These are phyloP conservation scores for Gobio gobio DNA, from an alignment of 2,113 vertebrate genomes.

Conservation along the genomic window DNA sequence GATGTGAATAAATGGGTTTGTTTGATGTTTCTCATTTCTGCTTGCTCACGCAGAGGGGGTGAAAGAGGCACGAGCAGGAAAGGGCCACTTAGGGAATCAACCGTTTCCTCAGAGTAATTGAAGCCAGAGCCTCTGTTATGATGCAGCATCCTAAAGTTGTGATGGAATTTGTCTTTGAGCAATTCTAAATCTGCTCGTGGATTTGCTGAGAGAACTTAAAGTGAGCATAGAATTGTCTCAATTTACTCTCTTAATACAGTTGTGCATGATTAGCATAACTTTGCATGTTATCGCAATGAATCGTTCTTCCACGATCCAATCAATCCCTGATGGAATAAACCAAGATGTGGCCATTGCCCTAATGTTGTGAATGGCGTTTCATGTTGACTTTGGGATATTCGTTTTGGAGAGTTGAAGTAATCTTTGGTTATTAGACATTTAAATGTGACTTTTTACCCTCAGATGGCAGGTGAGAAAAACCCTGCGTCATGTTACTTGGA, in stretches of 20 bases:
- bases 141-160: neutral
- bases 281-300: neutral
- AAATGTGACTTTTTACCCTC: neutral
- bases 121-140: slow-evolving; percentile 13
- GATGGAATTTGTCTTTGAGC: neutral
- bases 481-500: slow-evolving; percentile 66
- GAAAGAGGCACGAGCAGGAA: slow-evolving; percentile 23
- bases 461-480: slow-evolving; percentile 43
- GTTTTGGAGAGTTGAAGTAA: neutral
- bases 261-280: too few species aligned
- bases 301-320: neutral
- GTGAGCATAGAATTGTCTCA: neutral
- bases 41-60: slow-evolving; percentile 21
- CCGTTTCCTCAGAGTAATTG: slow-evolving; percentile 33
- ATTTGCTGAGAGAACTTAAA: neutral
- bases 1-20: slow-evolving; percentile 17
- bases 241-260: neutral
- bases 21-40: slow-evolving; percentile 29
- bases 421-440: neutral
- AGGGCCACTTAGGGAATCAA: slow-evolving; percentile 25
- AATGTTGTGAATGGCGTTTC: neutral
- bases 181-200: neutral
- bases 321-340: neutral
- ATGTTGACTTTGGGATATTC: neutral
- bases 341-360: neutral